A percentile compares a stretch with the other conserved stretches of the same genome.
Conservation (phyloP, 2,797 vertebrate genomes). For the Cottoperca gobio region DNA sequence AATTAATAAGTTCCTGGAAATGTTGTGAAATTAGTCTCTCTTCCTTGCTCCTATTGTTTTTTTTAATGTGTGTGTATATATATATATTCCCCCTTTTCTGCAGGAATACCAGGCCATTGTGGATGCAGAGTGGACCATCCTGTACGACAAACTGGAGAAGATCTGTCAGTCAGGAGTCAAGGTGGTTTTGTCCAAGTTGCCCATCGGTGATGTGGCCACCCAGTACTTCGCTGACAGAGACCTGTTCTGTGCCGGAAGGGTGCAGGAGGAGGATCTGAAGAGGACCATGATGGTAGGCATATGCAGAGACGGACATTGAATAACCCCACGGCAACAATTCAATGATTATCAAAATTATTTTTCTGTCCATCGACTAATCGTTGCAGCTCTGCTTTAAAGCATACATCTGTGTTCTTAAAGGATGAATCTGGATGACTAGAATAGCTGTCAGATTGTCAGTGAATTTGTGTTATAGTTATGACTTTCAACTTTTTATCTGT, state of each 20-base stretch:
- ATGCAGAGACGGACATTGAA: neutral
- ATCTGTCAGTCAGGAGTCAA: slow-evolving; percentile 94
- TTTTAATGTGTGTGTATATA: no score
- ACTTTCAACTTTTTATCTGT: neutral
- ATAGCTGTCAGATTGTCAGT: neutral
- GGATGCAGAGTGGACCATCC: slow-evolving; percentile 97
- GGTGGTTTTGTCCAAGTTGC: slow-evolving; percentile 93
- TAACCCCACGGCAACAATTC: no score
- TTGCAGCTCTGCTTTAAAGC: neutral
- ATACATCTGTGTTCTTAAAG: neutral
- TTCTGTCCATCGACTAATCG: no score
- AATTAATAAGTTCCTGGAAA: neutral
- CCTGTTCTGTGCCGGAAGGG: slow-evolving; percentile 97
- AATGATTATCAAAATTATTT: no score
- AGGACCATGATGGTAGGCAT: slow-evolving; percentile 96
- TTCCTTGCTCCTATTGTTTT: rapidly evolving
- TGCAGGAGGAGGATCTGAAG: slow-evolving; percentile 95
- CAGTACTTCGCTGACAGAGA: slow-evolving; percentile 98
- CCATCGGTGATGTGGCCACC: slow-evolving; percentile 96
- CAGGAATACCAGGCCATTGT: slow-evolving; percentile 99
- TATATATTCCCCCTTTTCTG: neutral
- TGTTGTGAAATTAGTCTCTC: neutral
- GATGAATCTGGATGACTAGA: neutral
- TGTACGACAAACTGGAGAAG: slow-evolving; percentile 97
- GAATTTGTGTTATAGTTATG: neutral